These are phyloP conservation scores for Peromyscus maniculatus DNA, from an alignment of 2,113 vertebrate species.

Conservation along the genomic window DNA sequence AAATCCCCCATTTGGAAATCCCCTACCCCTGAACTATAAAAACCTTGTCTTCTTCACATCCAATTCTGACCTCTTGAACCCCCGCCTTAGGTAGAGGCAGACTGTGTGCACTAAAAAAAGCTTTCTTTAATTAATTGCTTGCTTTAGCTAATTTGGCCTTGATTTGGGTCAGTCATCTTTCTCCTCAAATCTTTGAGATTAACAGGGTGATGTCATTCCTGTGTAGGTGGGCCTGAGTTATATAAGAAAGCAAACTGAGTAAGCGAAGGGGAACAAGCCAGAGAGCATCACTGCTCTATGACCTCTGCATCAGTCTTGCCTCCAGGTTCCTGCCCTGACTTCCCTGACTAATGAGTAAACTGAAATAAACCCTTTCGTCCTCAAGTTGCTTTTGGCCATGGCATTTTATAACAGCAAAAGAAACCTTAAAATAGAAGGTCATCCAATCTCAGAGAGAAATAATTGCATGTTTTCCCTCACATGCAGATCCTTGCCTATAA, in stretches of 20 bases:
- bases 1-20: neutral
- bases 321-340: neutral
- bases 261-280: neutral
- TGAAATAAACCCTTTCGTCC: neutral
- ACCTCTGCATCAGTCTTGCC: neutral
- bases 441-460: neutral
- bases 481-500: neutral
- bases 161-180: neutral
- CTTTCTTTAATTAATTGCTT: neutral
- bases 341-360: neutral
- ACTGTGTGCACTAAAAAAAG: neutral
- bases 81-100: neutral
- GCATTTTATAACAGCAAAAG: neutral
- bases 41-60: neutral
- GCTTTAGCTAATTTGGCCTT: neutral
- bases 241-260: neutral
- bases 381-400: neutral
- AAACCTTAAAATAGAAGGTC: neutral
- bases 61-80: neutral
- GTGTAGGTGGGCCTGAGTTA: neutral
- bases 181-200: neutral
- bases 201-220: neutral
- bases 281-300: neutral
- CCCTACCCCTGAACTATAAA: neutral
- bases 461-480: neutral